phyloP scores from a whole-genome alignment of 2,888 invertebrate species.

The Trissoscelio sp. region DNA sequence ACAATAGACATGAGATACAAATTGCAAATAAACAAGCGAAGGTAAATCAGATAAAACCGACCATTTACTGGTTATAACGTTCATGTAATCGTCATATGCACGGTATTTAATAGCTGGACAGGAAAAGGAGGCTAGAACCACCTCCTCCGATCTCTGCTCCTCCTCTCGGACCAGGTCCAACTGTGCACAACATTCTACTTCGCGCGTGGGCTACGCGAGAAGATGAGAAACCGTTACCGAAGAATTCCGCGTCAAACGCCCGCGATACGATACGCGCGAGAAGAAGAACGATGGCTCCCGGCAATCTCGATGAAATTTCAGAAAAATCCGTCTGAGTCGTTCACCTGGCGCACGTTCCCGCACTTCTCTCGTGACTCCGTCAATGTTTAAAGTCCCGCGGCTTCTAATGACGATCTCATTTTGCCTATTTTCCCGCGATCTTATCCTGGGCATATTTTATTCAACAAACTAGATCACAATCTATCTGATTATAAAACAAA shows the following conservation, averaged over 20 bases:
- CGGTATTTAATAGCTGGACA: constrained; percentile 21
- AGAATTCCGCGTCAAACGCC: constrained; percentile 60
- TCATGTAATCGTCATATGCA: constrained; percentile 23
- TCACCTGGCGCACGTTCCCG: constrained; percentile 41
- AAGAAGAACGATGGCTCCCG: constrained; percentile 50
- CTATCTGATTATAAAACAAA: too few relatives aligned
- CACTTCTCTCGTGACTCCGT: constrained; percentile 34
- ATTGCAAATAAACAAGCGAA: too few relatives aligned
- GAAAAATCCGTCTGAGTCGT: constrained; percentile 45
- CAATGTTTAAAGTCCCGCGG: constrained; percentile 24
- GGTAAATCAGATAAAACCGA: too few relatives aligned
- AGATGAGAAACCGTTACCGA: constrained; percentile 58
- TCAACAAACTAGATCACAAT: neutral
- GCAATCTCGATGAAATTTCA: constrained; percentile 58
- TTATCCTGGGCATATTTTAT: constrained; percentile 35
- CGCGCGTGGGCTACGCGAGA: constrained; percentile 52
- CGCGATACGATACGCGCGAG: constrained; percentile 62
- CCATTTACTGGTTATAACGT: constrained; percentile 21
- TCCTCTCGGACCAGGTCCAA: constrained; percentile 17
- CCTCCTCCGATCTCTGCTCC: constrained; percentile 15
- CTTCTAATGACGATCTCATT: constrained; percentile 45
- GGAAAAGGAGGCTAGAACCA: constrained; percentile 40
- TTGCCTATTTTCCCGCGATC: constrained; percentile 63
- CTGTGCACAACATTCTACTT: constrained; percentile 31
- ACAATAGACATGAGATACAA: too few relatives aligned